Percentiles rank a stretch among this genome's conserved stretches.
phyloP scores from a whole-genome alignment of 2,888 invertebrate species.

The Plebejus melissa region DNA sequence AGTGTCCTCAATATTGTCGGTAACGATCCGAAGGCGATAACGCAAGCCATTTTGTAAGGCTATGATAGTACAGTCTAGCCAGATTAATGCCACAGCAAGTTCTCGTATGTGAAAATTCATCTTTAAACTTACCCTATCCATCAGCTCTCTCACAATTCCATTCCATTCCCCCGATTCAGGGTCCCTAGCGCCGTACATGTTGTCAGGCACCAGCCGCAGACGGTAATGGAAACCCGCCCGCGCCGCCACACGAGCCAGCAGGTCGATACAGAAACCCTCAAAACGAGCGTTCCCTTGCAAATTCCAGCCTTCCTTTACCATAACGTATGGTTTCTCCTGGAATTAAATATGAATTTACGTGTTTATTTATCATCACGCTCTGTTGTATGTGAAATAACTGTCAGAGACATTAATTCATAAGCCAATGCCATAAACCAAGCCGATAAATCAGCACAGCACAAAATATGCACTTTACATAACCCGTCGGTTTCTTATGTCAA shows the following conservation, averaged over 20 bases:
- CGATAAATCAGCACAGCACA: too few species aligned
- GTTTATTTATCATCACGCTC: background rate
- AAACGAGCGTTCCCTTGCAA: conserved; percentile 91
- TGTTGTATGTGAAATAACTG: background rate
- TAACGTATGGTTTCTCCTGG: conserved; percentile 94
- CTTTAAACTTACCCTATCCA: conserved; percentile 84
- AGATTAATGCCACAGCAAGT: too few species aligned
- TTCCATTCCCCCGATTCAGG: conserved; percentile 94
- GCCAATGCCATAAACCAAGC: too few species aligned
- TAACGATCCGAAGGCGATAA: too few species aligned
- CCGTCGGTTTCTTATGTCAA: too few species aligned
- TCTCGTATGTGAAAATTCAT: too few species aligned
- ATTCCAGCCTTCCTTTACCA: conserved; percentile 91
- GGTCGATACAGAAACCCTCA: conserved; percentile 95
- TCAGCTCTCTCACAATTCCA: conserved; percentile 91
- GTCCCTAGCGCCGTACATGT: conserved; percentile 93
- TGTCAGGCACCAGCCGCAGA: conserved; percentile 89
- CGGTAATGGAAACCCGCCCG: conserved; percentile 94
- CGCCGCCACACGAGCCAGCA: conserved; percentile 88
- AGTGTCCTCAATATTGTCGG: too few species aligned
- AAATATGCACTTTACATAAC: too few species aligned
- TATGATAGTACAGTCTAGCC: too few species aligned
- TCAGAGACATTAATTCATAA: too few species aligned
- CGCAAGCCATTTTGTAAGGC: too few species aligned
- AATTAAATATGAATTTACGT: conserved; percentile 30